A percentile compares a stretch with the other conserved stretches of the same genome.
Evolutionary conservation across 2,888 invertebrate species (phyloP).

Genomic region (Tiliacea citrago): DNA sequence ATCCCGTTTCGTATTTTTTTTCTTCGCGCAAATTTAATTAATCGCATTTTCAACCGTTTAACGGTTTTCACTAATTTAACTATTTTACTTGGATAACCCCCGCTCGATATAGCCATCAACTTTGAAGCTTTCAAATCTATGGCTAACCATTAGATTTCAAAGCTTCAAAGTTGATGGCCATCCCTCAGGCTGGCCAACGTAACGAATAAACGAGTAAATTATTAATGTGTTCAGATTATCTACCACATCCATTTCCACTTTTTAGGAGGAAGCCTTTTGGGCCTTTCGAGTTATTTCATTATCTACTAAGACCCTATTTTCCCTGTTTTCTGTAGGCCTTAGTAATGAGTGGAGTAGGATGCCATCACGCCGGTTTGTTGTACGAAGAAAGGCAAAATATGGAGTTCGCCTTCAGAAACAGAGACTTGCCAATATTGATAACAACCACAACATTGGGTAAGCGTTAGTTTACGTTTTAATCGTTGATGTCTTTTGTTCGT

Average conservation of each 20-base stretch:
- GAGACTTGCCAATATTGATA: constrained; percentile 92
- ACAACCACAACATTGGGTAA: constrained; percentile 92
- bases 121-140: neutral
- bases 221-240: neutral
- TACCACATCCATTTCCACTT: neutral
- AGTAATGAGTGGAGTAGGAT: constrained; percentile 92
- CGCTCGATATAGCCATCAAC: neutral
- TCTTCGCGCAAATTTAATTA: too few relatives aligned
- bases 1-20: too few relatives aligned
- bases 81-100: too few relatives aligned
- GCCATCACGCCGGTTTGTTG: constrained; percentile 95
- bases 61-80: too few relatives aligned
- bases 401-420: constrained; percentile 92
- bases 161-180: too few relatives aligned
- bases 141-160: neutral
- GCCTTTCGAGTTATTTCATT: neutral
- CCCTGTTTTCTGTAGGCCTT: constrained; percentile 69
- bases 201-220: too few relatives aligned
- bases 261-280: neutral
- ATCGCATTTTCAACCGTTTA: too few relatives aligned
- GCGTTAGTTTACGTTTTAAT: constrained; percentile 6
- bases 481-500: constrained; percentile 52
- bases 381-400: constrained; percentile 92
- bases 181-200: neutral
- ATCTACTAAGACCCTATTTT: neutral